Percentiles rank a stretch among this genome's conserved stretches.
These are phyloP conservation scores for Conops quadrifasciatus DNA, from an alignment of 2,888 invertebrate genomes.

Conservation along the genomic window DNA sequence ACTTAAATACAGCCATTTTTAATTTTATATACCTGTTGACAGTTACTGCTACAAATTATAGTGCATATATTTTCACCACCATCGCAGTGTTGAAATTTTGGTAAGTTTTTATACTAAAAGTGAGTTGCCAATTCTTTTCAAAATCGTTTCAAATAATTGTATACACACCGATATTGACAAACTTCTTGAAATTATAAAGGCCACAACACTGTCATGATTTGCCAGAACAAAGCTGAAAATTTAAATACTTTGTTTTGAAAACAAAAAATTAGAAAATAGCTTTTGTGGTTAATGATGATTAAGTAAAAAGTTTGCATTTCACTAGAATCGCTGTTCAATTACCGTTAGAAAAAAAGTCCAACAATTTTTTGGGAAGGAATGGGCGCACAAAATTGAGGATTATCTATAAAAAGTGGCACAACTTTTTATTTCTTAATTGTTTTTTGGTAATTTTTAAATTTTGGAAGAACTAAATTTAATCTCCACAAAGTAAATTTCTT, in stretches of 20 bases:
- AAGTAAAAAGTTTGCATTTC: neutral
- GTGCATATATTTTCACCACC: too few relatives aligned
- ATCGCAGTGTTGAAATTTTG: too few relatives aligned
- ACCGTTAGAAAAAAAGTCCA: neutral
- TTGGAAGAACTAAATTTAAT: neutral
- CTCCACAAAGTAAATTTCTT: too few relatives aligned
- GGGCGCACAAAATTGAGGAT: too few relatives aligned
- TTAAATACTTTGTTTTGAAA: neutral
- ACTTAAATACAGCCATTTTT: too few relatives aligned
- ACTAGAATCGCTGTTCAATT: neutral
- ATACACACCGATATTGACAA: too few relatives aligned
- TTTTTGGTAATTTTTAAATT: neutral
- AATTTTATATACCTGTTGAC: too few relatives aligned
- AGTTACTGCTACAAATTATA: too few relatives aligned
- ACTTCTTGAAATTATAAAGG: neutral
- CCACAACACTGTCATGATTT: neutral
- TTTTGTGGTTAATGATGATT: too few relatives aligned
- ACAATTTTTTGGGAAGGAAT: slow-evolving; percentile 1
- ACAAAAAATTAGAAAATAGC: neutral
- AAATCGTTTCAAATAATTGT: too few relatives aligned
- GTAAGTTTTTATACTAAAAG: too few relatives aligned
- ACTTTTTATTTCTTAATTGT: neutral
- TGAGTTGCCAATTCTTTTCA: too few relatives aligned
- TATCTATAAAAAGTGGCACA: neutral
- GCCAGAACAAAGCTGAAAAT: neutral